A percentile compares a stretch with the other conserved stretches of the same genome.
phyloP scores from a whole-genome alignment of 2,113 vertebrate genomes.

The Malurus elegans region DNA sequence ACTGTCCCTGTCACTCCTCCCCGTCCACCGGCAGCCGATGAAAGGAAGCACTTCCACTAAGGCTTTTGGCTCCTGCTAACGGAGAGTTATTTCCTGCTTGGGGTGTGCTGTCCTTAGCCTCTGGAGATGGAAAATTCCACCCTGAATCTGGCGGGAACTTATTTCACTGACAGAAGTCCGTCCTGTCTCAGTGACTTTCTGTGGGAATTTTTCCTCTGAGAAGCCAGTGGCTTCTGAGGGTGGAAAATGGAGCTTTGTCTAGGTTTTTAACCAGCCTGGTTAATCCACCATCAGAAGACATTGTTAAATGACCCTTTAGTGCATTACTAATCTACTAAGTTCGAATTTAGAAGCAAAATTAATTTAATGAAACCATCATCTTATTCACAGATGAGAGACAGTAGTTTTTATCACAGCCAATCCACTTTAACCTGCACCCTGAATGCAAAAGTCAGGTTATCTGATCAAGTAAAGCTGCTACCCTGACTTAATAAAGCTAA shows the following conservation, averaged over 20 bases:
- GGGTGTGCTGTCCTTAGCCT: neutral
- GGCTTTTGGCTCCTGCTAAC: neutral
- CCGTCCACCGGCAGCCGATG: neutral
- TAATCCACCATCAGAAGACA: neutral
- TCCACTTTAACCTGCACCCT: neutral
- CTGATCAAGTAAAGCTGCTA: neutral
- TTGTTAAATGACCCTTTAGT: neutral
- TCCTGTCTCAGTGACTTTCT: neutral
- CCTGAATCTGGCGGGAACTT: neutral
- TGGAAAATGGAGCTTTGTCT: neutral
- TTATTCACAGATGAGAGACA: neutral
- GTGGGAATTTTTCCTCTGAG: neutral
- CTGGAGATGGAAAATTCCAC: constrained; percentile 55
- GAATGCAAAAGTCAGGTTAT: neutral
- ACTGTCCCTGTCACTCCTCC: neutral
- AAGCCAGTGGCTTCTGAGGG: neutral
- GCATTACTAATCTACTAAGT: neutral
- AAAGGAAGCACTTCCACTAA: neutral
- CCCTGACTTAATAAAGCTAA: neutral
- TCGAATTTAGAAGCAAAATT: neutral
- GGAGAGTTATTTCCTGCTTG: constrained; percentile 33
- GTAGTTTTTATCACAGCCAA: neutral
- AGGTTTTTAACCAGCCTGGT: neutral
- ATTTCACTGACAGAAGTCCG: neutral
- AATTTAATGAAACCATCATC: neutral